Base-by-base conservation (phyloP, 64 coral and sea anemone species). In the Actinia tenebrosa region DNA sequence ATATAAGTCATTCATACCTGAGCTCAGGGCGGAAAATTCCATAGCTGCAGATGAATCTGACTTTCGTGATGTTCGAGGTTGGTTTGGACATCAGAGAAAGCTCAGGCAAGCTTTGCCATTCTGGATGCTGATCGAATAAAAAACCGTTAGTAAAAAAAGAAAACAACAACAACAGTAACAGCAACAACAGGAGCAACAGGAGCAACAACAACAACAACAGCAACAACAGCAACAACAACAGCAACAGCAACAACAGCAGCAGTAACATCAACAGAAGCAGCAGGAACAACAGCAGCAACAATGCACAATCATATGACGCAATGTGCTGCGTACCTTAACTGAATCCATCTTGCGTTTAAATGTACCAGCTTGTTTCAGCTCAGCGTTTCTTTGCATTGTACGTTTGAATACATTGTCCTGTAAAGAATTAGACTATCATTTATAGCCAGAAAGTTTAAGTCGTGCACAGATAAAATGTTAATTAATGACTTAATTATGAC, bases 31-130 rank as follows among this genome's bases (percentile, higher is more conserved):
- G 83, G 19, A 86, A 86, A 15, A 94, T 94, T 5, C 92, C 92
- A 84, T 90, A 94, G 64, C 86, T 90, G 89, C 88, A 87, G 61
- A 94, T 94, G 59, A 94, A 94, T 23, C 86, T 62, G n/a, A 91
- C 20, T 89, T 94, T 94, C 20, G 90, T 84, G 53, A 94, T 79
- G 80, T 94, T 94, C 6, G 89, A 87, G 17, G 92, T 87, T 11
- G 86, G 56, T 1, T 26, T 75, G 46, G 86, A 68, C 85, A 94
- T 86, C n/a, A 72, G 44, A 5, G 85, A 71, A n/a, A 94, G 68
- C 7, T 84, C 64, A 30, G 92, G 92, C 19, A 94, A 18, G 1
- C 83, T 89, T 50, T 83, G 44, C 88, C 88, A 89, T 19, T 16
- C 79, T 50, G 79, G 79, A 3, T 4, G 16, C 79, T 81, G 25